A percentile compares a stretch with the other conserved stretches of the same genome.
Evolutionary conservation across 2,797 vertebrate species (phyloP).

Genomic region (Microchirus variegatus): DNA sequence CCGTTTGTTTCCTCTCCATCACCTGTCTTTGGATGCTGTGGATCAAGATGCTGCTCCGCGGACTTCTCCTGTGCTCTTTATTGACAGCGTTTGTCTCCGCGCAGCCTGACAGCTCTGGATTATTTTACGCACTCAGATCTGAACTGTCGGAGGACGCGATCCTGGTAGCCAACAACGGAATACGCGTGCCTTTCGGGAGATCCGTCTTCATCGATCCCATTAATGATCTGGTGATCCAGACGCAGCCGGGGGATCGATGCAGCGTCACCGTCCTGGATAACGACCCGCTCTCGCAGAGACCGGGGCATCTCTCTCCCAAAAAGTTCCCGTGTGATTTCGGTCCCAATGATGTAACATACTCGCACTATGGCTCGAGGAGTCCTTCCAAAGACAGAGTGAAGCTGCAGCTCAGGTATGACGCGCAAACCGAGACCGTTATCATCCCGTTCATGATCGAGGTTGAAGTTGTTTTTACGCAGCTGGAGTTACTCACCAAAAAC

Average conservation of each 20-base stretch:
- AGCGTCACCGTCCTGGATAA: slow-evolving; percentile 90
- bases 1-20: no score
- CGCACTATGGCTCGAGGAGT: slow-evolving; percentile 92
- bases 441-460: slow-evolving; percentile 94
- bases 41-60: slow-evolving; percentile 58
- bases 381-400: slow-evolving; percentile 88
- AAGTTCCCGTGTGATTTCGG: slow-evolving; percentile 95
- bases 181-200: slow-evolving; percentile 92
- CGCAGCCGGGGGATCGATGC: slow-evolving; percentile 92
- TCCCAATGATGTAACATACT: slow-evolving; percentile 88
- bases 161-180: slow-evolving; percentile 89
- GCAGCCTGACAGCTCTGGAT: slow-evolving; percentile 70
- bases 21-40: slow-evolving; percentile 9
- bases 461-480: slow-evolving; percentile 93
- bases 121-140: slow-evolving; percentile 80
- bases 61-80: slow-evolving; percentile 68
- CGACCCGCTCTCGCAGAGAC: slow-evolving; percentile 90
- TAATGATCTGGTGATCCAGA: slow-evolving; percentile 91
- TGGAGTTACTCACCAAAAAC: slow-evolving; percentile 93
- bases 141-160: slow-evolving; percentile 84
- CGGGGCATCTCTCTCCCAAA: slow-evolving; percentile 88
- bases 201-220: slow-evolving; percentile 90
- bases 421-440: slow-evolving; percentile 86
- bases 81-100: slow-evolving; percentile 54
- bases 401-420: slow-evolving; percentile 94